Evolutionary conservation across 2,888 invertebrate species (phyloP), one percentile per base, ranked within the genome.

Genomic region (Embidobia sp.): DNA sequence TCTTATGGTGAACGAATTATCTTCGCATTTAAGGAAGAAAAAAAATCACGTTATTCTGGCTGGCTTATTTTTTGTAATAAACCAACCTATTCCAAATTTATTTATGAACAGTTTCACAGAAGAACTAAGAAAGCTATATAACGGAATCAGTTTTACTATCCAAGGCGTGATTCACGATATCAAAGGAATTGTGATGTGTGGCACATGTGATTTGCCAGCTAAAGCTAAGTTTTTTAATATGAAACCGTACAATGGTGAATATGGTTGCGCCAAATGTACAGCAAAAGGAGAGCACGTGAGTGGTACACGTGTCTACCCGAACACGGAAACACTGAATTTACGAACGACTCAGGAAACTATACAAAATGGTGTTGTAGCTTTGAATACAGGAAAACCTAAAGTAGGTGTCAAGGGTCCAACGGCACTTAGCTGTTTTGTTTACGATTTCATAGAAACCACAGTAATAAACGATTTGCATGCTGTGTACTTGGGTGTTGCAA

Each of bases 171-270:
- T n/a, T 15, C 5, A 37, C 15, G 5, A 15, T 6, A 7, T 40
- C 2, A 29, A 22, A 57, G 29, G 31, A 8, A 33, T 57, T 8
- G 19, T 57, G 0, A 57, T 31, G 3, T 57, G 59, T 22, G 59
- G 59, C 5, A 35, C 59, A 10, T 59, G 59, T 7, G 46, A 59
- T 35, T 15, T 59, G n/a, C 59, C 59, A 26, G 59, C 59, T 5
- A 59, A 59, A 3, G 27, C 59, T 0, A 5, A 26, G 2, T 59
- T 59, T 35, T 33, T 59, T 13, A 59, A 59, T 6, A 59, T 44
- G 35, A 59, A 8, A 0, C 46, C 44, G 10, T 59, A 35, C 11
- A 59, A 59, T 22, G 59, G 59, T 26, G 2, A 22, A 0, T 44
- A 18, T 7, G 44, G 44, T 0, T 44, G 44, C 10, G 6, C 11